phyloP scores from a whole-genome alignment of 1,140 invertebrate genomes.

The Philopotamus ludificatus region DNA sequence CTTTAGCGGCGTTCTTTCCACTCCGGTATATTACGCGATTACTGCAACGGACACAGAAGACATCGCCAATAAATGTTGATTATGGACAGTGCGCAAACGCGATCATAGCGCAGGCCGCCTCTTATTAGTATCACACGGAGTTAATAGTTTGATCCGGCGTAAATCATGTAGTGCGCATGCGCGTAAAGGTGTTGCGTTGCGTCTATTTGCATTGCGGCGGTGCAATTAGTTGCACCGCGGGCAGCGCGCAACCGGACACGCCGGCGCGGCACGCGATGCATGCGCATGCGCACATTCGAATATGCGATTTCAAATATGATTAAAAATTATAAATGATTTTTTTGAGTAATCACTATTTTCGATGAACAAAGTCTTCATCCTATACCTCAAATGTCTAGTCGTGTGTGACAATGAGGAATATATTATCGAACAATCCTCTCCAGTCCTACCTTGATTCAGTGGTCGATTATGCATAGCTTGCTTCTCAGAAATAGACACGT shows the following conservation, averaged over 20 bases:
- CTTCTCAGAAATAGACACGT: too few relatives aligned
- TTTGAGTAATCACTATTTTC: too few relatives aligned
- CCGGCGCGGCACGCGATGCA: not conserved
- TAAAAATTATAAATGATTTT: too few relatives aligned
- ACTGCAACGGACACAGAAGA: not conserved
- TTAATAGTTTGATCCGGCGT: not conserved
- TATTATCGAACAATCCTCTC: too few relatives aligned
- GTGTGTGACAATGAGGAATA: too few relatives aligned
- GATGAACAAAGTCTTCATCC: too few relatives aligned
- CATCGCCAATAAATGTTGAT: not conserved
- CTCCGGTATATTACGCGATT: not conserved
- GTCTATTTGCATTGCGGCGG: not conserved
- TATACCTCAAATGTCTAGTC: too few relatives aligned
- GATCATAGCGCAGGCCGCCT: not conserved
- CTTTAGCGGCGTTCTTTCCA: not conserved
- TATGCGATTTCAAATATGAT: too few relatives aligned
- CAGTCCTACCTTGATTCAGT: too few relatives aligned
- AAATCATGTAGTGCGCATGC: not conserved
- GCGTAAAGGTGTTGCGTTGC: not conserved
- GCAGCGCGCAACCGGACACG: not conserved
- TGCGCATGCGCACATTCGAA: too few relatives aligned
- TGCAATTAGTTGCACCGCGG: not conserved
- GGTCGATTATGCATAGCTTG: too few relatives aligned
- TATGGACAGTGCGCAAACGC: not conserved
- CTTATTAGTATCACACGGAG: not conserved